Evolutionary conservation across 2,888 invertebrate genomes (phyloP).

Genomic region (Oxycera nigricornis): DNA sequence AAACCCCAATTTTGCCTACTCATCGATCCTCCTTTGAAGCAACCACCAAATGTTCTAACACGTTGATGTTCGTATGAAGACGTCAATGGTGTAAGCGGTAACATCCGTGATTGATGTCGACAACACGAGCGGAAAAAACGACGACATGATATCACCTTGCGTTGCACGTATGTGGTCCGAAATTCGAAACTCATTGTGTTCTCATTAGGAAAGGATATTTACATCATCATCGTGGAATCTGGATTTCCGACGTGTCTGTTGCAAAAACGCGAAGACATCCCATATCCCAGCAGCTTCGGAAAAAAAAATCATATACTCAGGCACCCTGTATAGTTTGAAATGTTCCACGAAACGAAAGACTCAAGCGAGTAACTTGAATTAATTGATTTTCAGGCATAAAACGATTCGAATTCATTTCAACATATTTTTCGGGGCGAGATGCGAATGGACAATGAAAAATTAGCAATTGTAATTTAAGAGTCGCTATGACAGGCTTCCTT

Average conservation of each 20-base stretch:
- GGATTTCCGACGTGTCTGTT: neutral
- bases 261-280: no score
- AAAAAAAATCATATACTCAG: neutral
- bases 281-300: no score
- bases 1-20: neutral
- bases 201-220: conserved; percentile 7
- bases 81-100: neutral
- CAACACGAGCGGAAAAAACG: neutral
- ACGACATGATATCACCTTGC: neutral
- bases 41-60: conserved; percentile 5
- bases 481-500: no score
- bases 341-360: neutral
- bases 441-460: neutral
- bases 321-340: neutral
- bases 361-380: neutral
- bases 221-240: neutral
- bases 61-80: conserved; percentile 17
- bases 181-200: neutral
- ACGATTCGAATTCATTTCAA: neutral
- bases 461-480: neutral
- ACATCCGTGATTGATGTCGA: conserved; percentile 6
- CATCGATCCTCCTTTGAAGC: conserved; percentile 12
- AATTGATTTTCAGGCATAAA: no score
- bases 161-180: conserved; percentile 1
- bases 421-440: neutral